Evolutionary conservation across 1,140 invertebrate genomes (phyloP).

Genomic region (Uloborus diversus): DNA sequence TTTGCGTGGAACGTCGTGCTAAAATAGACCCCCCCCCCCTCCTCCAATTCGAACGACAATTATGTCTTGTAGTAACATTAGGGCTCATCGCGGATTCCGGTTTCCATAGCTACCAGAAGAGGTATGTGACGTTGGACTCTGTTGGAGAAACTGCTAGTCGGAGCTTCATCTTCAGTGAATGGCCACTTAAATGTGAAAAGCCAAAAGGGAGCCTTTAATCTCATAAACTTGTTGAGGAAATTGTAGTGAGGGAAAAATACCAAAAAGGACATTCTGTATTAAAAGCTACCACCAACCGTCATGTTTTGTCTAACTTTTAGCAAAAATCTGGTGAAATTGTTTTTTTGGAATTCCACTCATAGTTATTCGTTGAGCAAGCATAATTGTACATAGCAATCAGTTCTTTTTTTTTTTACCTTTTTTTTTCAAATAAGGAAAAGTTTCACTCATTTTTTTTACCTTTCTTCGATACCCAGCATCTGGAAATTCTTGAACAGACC

Average conservation of each 20-base stretch:
- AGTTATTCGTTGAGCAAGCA: too few relatives aligned
- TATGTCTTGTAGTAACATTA: slow-evolving; percentile 47
- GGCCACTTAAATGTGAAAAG: slow-evolving; percentile 45
- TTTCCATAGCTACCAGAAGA: slow-evolving; percentile 42
- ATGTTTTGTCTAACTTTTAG: slow-evolving; percentile 29
- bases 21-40: slow-evolving; percentile 22
- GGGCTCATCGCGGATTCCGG: slow-evolving; percentile 18
- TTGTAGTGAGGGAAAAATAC: not conserved
- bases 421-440: too few relatives aligned
- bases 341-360: slow-evolving; percentile 16
- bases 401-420: too few relatives aligned
- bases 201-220: slow-evolving; percentile 45
- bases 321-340: slow-evolving; percentile 17
- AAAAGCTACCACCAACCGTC: slow-evolving; percentile 23
- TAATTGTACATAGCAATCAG: too few relatives aligned
- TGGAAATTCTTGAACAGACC: too few relatives aligned
- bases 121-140: slow-evolving; percentile 19
- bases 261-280: slow-evolving; percentile 28
- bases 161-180: slow-evolving; percentile 3
- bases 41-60: slow-evolving; percentile 33
- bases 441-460: too few relatives aligned
- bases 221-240: slow-evolving; percentile 27
- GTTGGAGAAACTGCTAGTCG: slow-evolving; percentile 24
- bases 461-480: too few relatives aligned
- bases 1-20: slow-evolving; percentile 23